Evolutionary conservation across 92 coral and sea anemone genomes (phyloP).

Genomic region (Diadumene lineata): DNA sequence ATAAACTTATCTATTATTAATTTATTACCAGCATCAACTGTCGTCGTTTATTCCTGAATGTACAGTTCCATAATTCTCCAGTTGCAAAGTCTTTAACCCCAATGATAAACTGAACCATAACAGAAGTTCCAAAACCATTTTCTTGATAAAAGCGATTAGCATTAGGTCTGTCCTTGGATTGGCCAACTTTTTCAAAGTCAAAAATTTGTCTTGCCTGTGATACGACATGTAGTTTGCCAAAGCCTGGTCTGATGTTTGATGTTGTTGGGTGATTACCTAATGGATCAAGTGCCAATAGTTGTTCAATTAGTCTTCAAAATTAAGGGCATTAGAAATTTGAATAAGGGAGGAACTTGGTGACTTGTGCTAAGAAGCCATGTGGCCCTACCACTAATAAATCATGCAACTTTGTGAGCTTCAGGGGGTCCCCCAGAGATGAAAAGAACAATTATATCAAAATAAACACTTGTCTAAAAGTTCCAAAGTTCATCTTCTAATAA

Average conservation of each 20-base stretch:
- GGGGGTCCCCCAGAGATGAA: too few relatives aligned
- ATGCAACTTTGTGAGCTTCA: too few relatives aligned
- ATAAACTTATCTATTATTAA: too few relatives aligned
- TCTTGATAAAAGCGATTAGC: conserved; percentile 26
- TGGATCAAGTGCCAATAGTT: too few relatives aligned
- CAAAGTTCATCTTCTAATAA: too few relatives aligned
- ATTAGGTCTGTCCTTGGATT: conserved; percentile 28
- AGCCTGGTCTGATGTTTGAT: conserved; percentile 33
- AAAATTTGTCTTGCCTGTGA: conserved; percentile 40
- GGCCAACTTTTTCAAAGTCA: conserved; percentile 45
- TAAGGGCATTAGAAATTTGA: too few relatives aligned
- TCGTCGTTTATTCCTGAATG: conserved; percentile 22
- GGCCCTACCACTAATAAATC: too few relatives aligned
- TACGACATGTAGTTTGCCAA: conserved; percentile 41
- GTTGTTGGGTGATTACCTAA: conserved; percentile 58
- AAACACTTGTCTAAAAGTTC: too few relatives aligned
- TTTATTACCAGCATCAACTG: conserved; percentile 6
- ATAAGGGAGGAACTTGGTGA: too few relatives aligned
- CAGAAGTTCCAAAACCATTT: conserved; percentile 20
- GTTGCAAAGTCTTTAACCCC: conserved; percentile 8
- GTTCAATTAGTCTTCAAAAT: too few relatives aligned
- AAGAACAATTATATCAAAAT: too few relatives aligned
- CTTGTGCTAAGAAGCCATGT: too few relatives aligned
- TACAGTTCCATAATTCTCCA: conserved; percentile 55
- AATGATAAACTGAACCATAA: conserved; percentile 21